phyloP scores from a whole-genome alignment of 2,113 vertebrate species.

The Beaufortia kweichowensis region DNA sequence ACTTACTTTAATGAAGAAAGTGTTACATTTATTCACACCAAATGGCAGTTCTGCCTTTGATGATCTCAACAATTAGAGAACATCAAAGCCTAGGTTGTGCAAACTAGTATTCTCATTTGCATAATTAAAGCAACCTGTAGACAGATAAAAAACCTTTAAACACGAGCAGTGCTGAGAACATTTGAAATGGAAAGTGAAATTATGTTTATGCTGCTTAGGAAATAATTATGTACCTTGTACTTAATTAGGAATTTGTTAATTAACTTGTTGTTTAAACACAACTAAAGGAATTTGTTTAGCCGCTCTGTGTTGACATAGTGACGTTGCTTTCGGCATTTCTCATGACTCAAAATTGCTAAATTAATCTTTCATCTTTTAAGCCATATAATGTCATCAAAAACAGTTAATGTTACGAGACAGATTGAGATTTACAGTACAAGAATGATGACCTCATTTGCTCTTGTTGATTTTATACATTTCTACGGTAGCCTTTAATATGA shows the following conservation, averaged over 20 bases:
- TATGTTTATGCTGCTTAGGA: conserved; percentile 93
- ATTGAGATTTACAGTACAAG: conserved; percentile 7
- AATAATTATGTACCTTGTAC: conserved; percentile 90
- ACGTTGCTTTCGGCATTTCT: conserved; percentile 37
- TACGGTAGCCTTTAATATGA: conserved; percentile 27
- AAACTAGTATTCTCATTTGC: conserved; percentile 92
- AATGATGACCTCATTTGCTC: conserved; percentile 32
- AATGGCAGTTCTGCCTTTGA: conserved; percentile 94
- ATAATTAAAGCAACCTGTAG: conserved; percentile 98
- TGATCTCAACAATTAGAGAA: conserved; percentile 95
- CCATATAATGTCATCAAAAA: neutral
- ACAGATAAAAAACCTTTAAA: conserved; percentile 88
- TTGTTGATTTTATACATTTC: conserved; percentile 6
- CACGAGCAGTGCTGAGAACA: conserved; percentile 87
- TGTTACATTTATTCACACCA: conserved; percentile 93
- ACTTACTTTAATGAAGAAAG: conserved; percentile 80
- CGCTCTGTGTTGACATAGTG: conserved; percentile 46
- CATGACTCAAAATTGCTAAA: conserved; percentile 12
- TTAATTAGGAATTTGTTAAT: conserved; percentile 95
- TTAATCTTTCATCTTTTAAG: conserved; percentile 18
- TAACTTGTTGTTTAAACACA: conserved; percentile 89
- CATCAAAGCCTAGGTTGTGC: conserved; percentile 95
- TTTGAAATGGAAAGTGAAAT: conserved; percentile 82
- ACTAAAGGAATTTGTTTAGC: conserved; percentile 67
- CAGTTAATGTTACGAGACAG: conserved; percentile 17